Evolutionary conservation across 2,888 invertebrate species (phyloP).

Genomic region (Monopis laevigella): DNA sequence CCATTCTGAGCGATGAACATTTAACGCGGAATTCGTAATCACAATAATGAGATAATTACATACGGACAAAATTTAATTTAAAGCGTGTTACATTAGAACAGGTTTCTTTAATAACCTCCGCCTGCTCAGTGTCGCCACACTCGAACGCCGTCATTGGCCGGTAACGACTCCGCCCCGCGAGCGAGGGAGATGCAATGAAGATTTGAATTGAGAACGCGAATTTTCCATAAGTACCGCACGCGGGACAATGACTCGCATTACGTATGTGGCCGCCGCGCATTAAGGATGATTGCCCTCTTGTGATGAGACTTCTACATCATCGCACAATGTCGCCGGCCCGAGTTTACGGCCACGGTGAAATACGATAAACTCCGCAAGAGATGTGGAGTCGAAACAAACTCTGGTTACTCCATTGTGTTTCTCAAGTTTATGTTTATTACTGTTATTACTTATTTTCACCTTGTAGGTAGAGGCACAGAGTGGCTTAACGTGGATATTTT

Average conservation of each 20-base stretch:
- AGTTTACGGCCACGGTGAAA: slow-evolving; percentile 57
- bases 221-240: slow-evolving; percentile 66
- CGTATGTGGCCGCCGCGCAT: slow-evolving; percentile 65
- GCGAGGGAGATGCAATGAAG: slow-evolving; percentile 62
- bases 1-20: slow-evolving; percentile 59
- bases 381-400: slow-evolving; percentile 60
- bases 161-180: slow-evolving; percentile 63
- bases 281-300: slow-evolving; percentile 66
- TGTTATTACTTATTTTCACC: slow-evolving; percentile 62
- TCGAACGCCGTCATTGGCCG: slow-evolving; percentile 62
- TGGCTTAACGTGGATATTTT: too few relatives aligned
- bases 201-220: slow-evolving; percentile 68
- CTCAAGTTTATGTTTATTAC: slow-evolving; percentile 61
- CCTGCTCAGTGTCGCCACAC: slow-evolving; percentile 64
- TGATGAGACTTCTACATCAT: slow-evolving; percentile 65
- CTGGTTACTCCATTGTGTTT: slow-evolving; percentile 48
- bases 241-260: slow-evolving; percentile 68
- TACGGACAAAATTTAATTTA: slow-evolving; percentile 68
- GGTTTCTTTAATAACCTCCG: slow-evolving; percentile 68
- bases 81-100: slow-evolving; percentile 67
- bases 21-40: slow-evolving; percentile 64
- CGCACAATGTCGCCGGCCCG: slow-evolving; percentile 58
- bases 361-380: slow-evolving; percentile 57
- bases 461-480: too few relatives aligned
- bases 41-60: slow-evolving; percentile 68